Evolutionary conservation across 2,888 invertebrate species (phyloP), one percentile per base, ranked within the genome.

Genomic region (Plutella xylostella): DNA sequence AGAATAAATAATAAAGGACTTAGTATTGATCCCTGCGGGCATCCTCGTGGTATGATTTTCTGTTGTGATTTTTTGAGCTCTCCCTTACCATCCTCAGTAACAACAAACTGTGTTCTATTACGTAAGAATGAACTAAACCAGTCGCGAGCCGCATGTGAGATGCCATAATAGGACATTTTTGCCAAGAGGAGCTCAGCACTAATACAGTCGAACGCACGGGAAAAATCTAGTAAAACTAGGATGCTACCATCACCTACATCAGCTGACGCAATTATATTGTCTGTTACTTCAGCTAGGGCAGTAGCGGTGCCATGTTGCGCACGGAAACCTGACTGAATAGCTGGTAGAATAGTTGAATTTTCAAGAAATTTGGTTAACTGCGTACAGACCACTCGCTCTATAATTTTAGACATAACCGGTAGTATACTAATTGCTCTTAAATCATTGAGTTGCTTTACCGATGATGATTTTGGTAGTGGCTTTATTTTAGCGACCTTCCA

Each of bases 401-500:
- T 15, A 5, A 34, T 34, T 15, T 34, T 34, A 4, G 34, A 34
- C 4, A 34, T 3, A 9, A 34, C 34, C 7, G 34, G 34, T 17
- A 34, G 17, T 15, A 34, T 34, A 15, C 34, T 34, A 6, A 14
- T 33, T 14, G 25, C 6, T 25, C 25, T 5, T 25, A 25, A 25
- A 9, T 25, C 25, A 7, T 25, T 25, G 9, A 25, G 9, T 25
- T 25, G 9, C 9, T 25, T 9, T 25, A 25, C 25, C 9, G 9
- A 25, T 9, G 5, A 7, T 5, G 11, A 21, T 20, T 39, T 39
- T n/a, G 39, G 39, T 4, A 39, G n/a, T 3, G 39, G 39, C 21
- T 39, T 39, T 4, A 39, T 15, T 9, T n/a, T n/a, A 19, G 39
- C 39, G 4, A 39, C 3, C 21, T 39, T 39, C 39, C 39, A 39